phyloP scores from a whole-genome alignment of 2,888 invertebrate genomes.

The Drosophila villosipedis region DNA sequence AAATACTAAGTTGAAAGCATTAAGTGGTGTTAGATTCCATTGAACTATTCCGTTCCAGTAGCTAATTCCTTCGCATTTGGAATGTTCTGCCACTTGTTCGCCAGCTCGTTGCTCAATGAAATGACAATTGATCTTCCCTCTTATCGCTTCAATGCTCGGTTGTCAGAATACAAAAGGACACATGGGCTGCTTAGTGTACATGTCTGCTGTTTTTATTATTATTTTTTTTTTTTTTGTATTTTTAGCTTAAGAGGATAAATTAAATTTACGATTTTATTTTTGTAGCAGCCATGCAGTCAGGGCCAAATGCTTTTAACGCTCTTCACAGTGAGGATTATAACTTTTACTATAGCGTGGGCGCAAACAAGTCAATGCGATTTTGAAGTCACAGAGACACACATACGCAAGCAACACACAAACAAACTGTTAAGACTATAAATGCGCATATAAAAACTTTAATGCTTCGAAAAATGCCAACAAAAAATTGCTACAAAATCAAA shows the following conservation, averaged over 20 bases:
- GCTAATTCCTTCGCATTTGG: slow-evolving; percentile 12
- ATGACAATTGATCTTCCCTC: slow-evolving; percentile 43
- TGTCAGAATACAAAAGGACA: background rate
- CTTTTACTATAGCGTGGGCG: slow-evolving; percentile 30
- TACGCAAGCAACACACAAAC: slow-evolving; percentile 6
- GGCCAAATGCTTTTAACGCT: slow-evolving; percentile 21
- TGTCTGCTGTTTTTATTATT: background rate
- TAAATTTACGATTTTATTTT: slow-evolving; percentile 46
- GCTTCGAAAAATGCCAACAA: slow-evolving; percentile 41
- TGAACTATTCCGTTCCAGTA: slow-evolving; percentile 32
- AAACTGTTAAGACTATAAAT: slow-evolving; percentile 24
- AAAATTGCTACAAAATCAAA: slow-evolving; percentile 52
- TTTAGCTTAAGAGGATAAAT: slow-evolving; percentile 31
- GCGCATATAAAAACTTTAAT: slow-evolving; percentile 52
- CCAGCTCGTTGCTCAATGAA: slow-evolving; percentile 29
- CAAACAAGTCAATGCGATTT: slow-evolving; percentile 44
- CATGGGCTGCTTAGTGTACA: background rate
- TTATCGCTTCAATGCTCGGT: slow-evolving; percentile 3
- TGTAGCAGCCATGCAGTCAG: slow-evolving; percentile 5
- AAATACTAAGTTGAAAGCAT: slow-evolving; percentile 9
- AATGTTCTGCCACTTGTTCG: slow-evolving; percentile 22
- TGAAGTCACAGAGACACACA: slow-evolving; percentile 25
- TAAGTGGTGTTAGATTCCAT: slow-evolving; percentile 29
- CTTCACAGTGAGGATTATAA: background rate
- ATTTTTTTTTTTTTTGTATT: slow-evolving; percentile 2